Evolutionary conservation across 1,140 invertebrate genomes (phyloP).

Genomic region (Nilaparvata lugens): DNA sequence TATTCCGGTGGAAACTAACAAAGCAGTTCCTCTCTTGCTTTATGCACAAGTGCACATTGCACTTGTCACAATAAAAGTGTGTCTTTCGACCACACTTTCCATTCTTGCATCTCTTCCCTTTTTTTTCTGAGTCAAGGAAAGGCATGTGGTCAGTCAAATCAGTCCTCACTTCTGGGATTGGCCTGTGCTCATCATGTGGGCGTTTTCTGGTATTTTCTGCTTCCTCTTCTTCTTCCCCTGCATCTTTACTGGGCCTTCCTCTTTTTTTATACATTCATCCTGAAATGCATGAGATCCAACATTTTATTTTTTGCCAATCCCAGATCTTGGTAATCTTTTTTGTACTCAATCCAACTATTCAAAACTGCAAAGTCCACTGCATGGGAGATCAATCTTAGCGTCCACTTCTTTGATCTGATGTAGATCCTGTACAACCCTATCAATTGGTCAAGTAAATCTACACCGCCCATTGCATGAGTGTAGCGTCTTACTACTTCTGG

Average conservation of each 20-base stretch:
- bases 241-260: too few species aligned
- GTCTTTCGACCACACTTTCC: conserved; percentile 8
- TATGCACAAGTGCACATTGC: too few species aligned
- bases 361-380: conserved; percentile 25
- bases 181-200: background rate
- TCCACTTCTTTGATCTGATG: conserved; percentile 31
- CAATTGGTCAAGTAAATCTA: conserved; percentile 29
- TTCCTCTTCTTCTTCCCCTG: background rate
- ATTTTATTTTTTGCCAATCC: background rate
- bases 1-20: background rate
- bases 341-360: conserved; percentile 30
- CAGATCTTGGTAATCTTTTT: conserved; percentile 11
- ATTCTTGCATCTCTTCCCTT: conserved; percentile 12
- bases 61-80: too few species aligned
- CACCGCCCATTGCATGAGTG: conserved; percentile 36
- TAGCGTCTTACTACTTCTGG: conserved; percentile 33
- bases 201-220: background rate
- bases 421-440: conserved; percentile 28
- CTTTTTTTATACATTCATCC: background rate
- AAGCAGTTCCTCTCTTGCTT: background rate
- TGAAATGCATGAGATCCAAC: background rate
- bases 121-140: conserved; percentile 8
- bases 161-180: background rate
- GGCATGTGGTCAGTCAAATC: conserved; percentile 15
- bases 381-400: conserved; percentile 29